Percentiles rank a stretch among this genome's conserved stretches.
Evolutionary conservation across 2,113 vertebrate species (phyloP).

Genomic region (Bothrops jararaca): DNA sequence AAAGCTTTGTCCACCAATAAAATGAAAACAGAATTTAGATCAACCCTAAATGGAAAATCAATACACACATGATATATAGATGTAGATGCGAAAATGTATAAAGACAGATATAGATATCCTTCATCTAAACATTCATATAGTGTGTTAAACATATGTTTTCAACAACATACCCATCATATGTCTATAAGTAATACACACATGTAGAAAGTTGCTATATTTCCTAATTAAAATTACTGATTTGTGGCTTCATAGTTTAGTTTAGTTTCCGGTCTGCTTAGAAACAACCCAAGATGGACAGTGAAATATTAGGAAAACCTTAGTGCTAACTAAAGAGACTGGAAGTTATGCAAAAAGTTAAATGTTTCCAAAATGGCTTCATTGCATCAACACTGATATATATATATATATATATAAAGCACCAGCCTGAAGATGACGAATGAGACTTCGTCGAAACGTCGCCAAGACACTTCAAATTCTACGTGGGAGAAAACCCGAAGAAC

Average conservation of each 20-base stretch:
- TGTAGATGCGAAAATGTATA: neutral
- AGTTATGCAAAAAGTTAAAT: neutral
- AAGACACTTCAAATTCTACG: no score
- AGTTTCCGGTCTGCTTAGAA: neutral
- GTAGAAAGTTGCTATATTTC: conserved; percentile 44
- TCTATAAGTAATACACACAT: neutral
- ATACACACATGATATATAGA: neutral
- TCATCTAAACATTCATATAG: neutral
- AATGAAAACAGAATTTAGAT: conserved; percentile 28
- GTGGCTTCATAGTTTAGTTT: neutral
- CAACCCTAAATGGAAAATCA: neutral
- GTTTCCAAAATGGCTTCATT: neutral
- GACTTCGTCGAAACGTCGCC: no score
- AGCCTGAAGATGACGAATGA: no score
- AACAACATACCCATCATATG: neutral
- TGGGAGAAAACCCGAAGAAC: no score
- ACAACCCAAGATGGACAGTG: neutral
- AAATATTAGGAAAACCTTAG: neutral
- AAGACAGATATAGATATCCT: neutral
- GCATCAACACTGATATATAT: neutral
- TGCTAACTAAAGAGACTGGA: neutral
- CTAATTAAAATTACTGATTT: conserved; percentile 53
- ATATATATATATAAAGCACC: no score
- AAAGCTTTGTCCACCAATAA: neutral
- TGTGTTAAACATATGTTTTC: neutral